Evolutionary conservation across 2,113 vertebrate genomes (phyloP).

Genomic region (Indicator maculatus): DNA sequence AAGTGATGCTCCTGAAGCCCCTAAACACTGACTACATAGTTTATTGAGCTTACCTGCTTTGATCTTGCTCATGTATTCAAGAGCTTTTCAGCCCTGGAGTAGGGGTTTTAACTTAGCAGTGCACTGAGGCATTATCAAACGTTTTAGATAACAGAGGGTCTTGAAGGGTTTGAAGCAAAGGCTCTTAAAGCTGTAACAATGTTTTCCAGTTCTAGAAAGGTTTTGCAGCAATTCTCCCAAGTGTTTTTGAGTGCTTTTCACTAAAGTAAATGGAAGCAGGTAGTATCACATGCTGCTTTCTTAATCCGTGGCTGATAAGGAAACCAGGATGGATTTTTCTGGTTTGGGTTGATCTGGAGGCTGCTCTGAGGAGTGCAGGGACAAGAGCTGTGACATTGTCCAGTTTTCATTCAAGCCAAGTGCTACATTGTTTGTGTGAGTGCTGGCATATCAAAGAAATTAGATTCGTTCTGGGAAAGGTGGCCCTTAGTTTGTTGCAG

Average conservation of each 20-base stretch:
- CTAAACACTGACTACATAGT: slow-evolving; percentile 24
- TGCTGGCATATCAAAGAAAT: not conserved
- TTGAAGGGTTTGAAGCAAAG: not conserved
- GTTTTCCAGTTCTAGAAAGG: not conserved
- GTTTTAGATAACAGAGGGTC: not conserved
- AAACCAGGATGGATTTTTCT: not conserved
- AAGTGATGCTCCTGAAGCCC: slow-evolving; percentile 55
- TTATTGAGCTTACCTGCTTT: slow-evolving; percentile 46
- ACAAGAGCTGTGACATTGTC: not conserved
- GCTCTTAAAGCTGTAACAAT: not conserved
- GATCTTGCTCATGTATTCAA: slow-evolving; percentile 3
- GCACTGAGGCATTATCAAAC: not conserved
- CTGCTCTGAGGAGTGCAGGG: not conserved
- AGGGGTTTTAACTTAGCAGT: not conserved
- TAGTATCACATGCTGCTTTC: not conserved
- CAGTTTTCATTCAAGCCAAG: not conserved
- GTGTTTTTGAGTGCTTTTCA: not conserved
- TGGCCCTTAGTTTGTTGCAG: not conserved
- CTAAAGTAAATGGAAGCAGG: not conserved
- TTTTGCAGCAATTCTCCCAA: not conserved
- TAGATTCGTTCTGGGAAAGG: not conserved
- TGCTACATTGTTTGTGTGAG: accelerated
- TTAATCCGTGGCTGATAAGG: not conserved
- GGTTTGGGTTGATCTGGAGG: not conserved
- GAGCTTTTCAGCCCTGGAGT: not conserved